Evolutionary conservation across 2,888 invertebrate species (phyloP), one percentile per base, ranked within the genome.

Genomic region (Drymonia ruficornis): DNA sequence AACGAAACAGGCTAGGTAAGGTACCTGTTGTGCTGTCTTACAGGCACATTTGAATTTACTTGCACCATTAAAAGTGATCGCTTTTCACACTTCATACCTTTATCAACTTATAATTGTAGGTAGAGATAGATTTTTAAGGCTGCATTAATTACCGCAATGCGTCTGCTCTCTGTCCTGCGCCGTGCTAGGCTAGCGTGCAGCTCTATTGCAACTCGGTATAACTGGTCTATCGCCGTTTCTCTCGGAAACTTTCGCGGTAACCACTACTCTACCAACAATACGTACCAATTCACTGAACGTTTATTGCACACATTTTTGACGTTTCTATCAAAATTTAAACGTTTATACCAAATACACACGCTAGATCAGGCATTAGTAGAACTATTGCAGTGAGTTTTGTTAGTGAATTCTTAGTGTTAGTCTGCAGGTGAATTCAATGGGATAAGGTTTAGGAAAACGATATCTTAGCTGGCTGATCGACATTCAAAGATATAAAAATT

Each of bases 61-160:
- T 23, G 23, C 23, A 23, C 23, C 23, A 23, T 23, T 23, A 6
- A 23, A 23, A 23, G 23, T 23, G 23, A 6, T 4, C 23, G n/a
- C n/a, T n/a, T 23, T 23, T 23, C 23, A 23, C 23, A 23, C 4
- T 6, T 6, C 23, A 23, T 23, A 23, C 7, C 1, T 23, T 23
- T 23, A 23, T 23, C 23, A 7, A 23, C 23, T 23, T 7, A 23
- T n/a, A n/a, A n/a, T n/a, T n/a, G n/a, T n/a, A n/a, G n/a, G n/a
- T n/a, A n/a, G n/a, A n/a, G n/a, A n/a, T n/a, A 23, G 23, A 23
- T 7, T 23, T 2, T 23, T 23, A 13, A 62, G 59, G 64, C 68
- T 76, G 80, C 79, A 81, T 77, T 78, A 80, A 81, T 81, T 76
- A 79, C 83, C 74, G 83, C 84, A 83, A 69, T 84, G 83, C 84